These are phyloP conservation scores for Steinernema scapterisci DNA, from an alignment of 2,888 invertebrate species.

Conservation along the genomic window DNA sequence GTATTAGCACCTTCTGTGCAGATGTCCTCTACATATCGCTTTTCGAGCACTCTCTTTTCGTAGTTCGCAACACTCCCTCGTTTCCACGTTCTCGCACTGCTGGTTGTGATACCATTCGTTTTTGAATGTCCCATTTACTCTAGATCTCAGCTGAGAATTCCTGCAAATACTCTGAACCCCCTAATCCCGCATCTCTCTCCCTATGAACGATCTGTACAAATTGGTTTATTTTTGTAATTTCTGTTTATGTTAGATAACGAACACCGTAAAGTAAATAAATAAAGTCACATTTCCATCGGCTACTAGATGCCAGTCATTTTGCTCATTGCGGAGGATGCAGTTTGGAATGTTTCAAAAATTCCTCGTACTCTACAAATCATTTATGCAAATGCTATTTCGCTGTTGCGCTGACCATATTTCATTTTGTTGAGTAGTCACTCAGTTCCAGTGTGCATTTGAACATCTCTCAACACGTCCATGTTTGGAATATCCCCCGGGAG, in stretches of 20 bases:
- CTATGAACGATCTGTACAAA: neutral
- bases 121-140: neutral
- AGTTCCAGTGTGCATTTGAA: constrained; percentile 1
- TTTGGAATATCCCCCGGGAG: neutral
- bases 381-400: constrained; percentile 21
- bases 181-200: neutral
- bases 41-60: neutral
- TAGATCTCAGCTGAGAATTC: constrained; percentile 27
- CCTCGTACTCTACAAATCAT: constrained; percentile 1
- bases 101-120: constrained; percentile 22
- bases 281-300: no score
- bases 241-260: neutral
- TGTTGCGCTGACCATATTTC: constrained; percentile 7
- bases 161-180: neutral
- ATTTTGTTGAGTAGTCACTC: neutral
- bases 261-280: no score
- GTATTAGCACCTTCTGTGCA: neutral
- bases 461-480: constrained; percentile 7
- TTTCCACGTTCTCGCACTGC: neutral
- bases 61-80: no score
- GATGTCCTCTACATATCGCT: neutral
- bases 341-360: neutral
- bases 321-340: no score
- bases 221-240: neutral
- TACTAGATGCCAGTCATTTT: no score